Conservation (phyloP, 30 jellyfish, hydroid and myxozoan species). For the Haliclystus octoradiatus region DNA sequence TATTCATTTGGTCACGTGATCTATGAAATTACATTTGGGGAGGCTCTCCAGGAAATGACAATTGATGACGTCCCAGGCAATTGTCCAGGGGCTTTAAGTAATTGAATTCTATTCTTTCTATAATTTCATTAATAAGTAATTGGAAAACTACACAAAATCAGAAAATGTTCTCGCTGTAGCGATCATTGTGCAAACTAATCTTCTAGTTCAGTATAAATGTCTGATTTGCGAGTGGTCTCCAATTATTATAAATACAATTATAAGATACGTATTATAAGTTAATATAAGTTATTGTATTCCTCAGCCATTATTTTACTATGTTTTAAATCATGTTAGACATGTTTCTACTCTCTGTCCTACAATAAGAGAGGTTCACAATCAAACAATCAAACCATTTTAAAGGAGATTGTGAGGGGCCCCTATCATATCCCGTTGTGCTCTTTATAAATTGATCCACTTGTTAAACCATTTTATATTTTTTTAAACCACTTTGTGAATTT, state of each 20-base stretch:
- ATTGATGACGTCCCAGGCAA: slow-evolving; percentile 58
- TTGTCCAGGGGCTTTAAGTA: slow-evolving; percentile 83
- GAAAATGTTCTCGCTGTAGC: too few species aligned
- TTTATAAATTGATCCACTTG: too few species aligned
- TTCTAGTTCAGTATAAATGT: not conserved
- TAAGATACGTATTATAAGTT: not conserved
- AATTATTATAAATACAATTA: not conserved
- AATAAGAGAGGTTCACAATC: too few species aligned
- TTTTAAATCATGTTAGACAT: too few species aligned
- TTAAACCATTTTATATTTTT: too few species aligned
- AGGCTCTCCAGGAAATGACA: slow-evolving; percentile 32
- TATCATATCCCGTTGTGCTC: not conserved
- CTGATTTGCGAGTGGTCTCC: not conserved
- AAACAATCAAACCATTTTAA: not conserved
- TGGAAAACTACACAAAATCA: too few species aligned
- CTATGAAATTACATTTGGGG: slow-evolving; percentile 84
- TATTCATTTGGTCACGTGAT: slow-evolving; percentile 80
- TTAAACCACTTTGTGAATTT: too few species aligned
- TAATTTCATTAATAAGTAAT: not conserved
- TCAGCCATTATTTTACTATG: too few species aligned
- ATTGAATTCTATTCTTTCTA: not conserved
- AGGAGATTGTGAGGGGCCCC: not conserved
- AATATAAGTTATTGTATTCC: not conserved
- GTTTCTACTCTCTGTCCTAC: too few species aligned
- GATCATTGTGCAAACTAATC: too few species aligned